phyloP scores from a whole-genome alignment of 2,797 vertebrate genomes.

The Anabas testudineus region DNA sequence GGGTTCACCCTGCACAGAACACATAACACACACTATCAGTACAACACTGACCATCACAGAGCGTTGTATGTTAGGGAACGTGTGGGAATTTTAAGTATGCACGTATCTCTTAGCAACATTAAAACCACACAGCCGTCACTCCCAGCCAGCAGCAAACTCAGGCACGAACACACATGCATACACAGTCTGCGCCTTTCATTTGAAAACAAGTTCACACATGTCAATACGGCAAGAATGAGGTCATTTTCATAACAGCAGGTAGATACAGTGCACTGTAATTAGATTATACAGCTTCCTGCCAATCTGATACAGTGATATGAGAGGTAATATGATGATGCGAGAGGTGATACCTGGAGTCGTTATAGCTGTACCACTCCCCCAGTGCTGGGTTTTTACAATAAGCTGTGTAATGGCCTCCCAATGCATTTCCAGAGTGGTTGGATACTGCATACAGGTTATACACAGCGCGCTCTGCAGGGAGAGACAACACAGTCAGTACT shows the following conservation, averaged over 20 bases:
- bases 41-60: not conserved
- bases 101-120: not conserved
- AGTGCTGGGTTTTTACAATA: constrained; percentile 91
- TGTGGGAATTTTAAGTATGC: not conserved
- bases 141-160: not conserved
- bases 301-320: constrained; percentile 17
- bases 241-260: constrained; percentile 18
- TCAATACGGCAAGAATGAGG: not conserved
- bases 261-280: not conserved
- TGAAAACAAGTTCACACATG: constrained; percentile 1
- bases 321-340: constrained; percentile 30
- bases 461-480: constrained; percentile 81
- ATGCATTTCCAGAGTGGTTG: constrained; percentile 94
- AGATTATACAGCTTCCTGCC: constrained; percentile 1
- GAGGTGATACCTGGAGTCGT: constrained; percentile 90
- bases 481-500: not conserved
- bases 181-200: not conserved
- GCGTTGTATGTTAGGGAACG: not conserved
- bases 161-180: too few species aligned
- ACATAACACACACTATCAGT: not conserved
- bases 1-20: constrained; percentile 88
- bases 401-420: constrained; percentile 96
- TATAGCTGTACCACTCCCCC: constrained; percentile 96
- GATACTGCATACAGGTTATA: constrained; percentile 97
- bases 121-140: not conserved